Evolutionary conservation across 2,113 vertebrate species (phyloP), one percentile per base, ranked within the genome.

Genomic region (Cervus canadensis): DNA sequence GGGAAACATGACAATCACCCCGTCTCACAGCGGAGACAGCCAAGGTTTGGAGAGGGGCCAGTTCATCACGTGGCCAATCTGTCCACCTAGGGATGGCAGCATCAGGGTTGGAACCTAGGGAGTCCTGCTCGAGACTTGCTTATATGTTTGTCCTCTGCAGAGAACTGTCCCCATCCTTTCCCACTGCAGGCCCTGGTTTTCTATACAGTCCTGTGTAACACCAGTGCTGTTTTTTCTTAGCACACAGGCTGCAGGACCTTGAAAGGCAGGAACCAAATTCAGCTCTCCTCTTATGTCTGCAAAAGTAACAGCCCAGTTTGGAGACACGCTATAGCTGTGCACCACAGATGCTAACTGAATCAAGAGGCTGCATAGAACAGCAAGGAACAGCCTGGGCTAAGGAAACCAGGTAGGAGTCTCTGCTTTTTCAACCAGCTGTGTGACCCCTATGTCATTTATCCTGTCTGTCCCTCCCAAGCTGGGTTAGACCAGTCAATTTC

Each of bases 381-480:
- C 21, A 21, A 9, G 30, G 92, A 52, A 12, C 11, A 16, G 21
- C 21, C 15, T 57, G 30, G 43, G 43, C n/a, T 15, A 28, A 36
- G 50, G 54, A 88, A 40, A 45, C 14, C 25, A 7, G 43, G 74
- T 19, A 71, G 50, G 85, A 50, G 11, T 67, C 76, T 88, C 57
- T 50, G 40, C 40, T 59, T 92, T 78, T 87, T 40, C 79, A 87
- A 7, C 6, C 60, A 43, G 84, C 30, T 33, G 19, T 33, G 56
- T 62, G 64, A 54, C 79, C 36, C 81, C 78, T 50, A 56, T 33
- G 17, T 8, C 62, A 60, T 26, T 36, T 36, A 56, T 85, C 28
- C 30, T 17, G 15, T 23, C 52, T 15, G 17, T 5, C n/a, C 7
- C 17, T n/a, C 9, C n/a, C 0, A 1, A 62, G 62, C 57, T 57